phyloP scores from a whole-genome alignment of 2,888 invertebrate genomes.

The Erebia ligea region DNA sequence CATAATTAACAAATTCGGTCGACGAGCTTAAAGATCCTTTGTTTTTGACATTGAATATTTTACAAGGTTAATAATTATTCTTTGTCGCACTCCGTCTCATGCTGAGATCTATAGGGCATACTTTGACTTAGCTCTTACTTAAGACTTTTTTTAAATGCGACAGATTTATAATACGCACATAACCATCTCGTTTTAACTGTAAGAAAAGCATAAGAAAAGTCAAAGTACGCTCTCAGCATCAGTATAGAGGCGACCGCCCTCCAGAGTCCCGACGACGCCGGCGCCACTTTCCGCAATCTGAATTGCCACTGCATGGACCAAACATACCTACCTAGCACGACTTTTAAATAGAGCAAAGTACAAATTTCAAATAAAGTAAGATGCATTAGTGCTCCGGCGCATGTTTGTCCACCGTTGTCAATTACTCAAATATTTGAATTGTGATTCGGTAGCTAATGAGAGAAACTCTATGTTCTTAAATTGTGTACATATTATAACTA shows the following conservation, averaged over 20 bases:
- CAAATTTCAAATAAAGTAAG: conserved; percentile 78
- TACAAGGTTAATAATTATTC: conserved; percentile 13
- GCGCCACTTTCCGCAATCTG: conserved; percentile 46
- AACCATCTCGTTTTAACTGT: too few relatives aligned
- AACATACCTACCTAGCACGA: conserved; percentile 74
- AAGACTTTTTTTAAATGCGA: too few relatives aligned
- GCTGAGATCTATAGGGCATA: too few relatives aligned
- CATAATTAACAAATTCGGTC: conserved; percentile 27
- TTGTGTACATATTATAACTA: conserved; percentile 81
- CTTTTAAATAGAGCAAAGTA: conserved; percentile 76
- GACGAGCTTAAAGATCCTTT: conserved; percentile 33
- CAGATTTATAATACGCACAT: too few relatives aligned
- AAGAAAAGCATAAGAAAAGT: too few relatives aligned
- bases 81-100: background rate
- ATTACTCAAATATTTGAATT: conserved; percentile 82
- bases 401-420: conserved; percentile 83
- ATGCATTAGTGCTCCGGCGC: conserved; percentile 79
- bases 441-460: conserved; percentile 84
- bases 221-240: too few relatives aligned
- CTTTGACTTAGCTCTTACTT: too few relatives aligned
- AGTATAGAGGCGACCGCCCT: conserved; percentile 24
- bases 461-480: conserved; percentile 81
- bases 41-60: conserved; percentile 28
- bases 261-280: conserved; percentile 24
- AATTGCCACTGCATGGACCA: conserved; percentile 77